Conservation (phyloP, 2,888 invertebrate genomes). For the Pammene fasciana region DNA sequence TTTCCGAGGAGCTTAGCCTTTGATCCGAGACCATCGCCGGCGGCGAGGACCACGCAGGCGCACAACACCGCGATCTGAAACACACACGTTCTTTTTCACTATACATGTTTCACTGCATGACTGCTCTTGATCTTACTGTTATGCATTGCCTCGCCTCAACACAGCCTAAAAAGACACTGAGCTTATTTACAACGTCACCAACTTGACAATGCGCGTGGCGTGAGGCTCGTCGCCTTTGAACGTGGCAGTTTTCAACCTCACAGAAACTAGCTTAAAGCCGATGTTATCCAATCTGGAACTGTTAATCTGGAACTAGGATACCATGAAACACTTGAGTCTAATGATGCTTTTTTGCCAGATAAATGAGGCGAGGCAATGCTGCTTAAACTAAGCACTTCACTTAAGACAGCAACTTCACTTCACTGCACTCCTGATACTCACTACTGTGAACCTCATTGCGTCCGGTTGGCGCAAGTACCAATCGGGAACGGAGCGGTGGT, state of each 20-base stretch:
- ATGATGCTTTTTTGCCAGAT: too few species aligned
- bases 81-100: constrained; percentile 50
- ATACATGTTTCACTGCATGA: constrained; percentile 44
- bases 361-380: too few species aligned
- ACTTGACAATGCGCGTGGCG: too few species aligned
- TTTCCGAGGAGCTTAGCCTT: constrained; percentile 65
- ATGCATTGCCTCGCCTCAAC: constrained; percentile 3
- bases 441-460: constrained; percentile 67
- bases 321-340: too few species aligned
- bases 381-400: constrained; percentile 38
- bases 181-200: too few species aligned
- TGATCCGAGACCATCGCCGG: constrained; percentile 65
- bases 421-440: constrained; percentile 60
- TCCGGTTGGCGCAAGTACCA: constrained; percentile 66
- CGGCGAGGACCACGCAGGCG: constrained; percentile 60
- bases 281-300: too few species aligned
- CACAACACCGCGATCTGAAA: constrained; percentile 76
- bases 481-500: constrained; percentile 62
- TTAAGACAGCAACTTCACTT: constrained; percentile 30
- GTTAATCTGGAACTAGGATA: too few species aligned
- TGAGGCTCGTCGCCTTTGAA: background rate
- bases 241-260: too few species aligned
- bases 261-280: too few species aligned
- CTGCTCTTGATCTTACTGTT: background rate
- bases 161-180: background rate